Conservation (phyloP, 2,888 invertebrate genomes). For the Flabesymbios commensalis region DNA sequence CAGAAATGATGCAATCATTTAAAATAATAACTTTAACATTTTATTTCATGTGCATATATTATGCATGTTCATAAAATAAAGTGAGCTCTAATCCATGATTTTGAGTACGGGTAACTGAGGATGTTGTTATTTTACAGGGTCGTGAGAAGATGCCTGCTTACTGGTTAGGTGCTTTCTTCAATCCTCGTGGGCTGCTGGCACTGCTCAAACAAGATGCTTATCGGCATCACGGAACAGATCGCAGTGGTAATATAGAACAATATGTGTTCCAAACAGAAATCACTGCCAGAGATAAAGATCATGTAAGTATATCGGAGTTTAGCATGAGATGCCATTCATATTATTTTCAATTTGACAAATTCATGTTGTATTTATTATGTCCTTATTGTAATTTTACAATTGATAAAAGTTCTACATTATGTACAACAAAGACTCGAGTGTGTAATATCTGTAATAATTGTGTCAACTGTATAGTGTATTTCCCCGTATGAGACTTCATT, state of each 20-base stretch:
- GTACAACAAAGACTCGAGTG: background rate
- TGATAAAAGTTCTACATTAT: background rate
- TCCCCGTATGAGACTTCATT: no score
- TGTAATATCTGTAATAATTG: no score
- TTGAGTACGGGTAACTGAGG: no score
- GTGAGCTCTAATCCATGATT: no score
- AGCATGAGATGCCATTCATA: no score
- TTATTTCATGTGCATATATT: no score
- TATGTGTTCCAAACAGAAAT: conserved; percentile 60
- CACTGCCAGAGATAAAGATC: conserved; percentile 60
- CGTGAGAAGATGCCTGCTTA: conserved; percentile 61
- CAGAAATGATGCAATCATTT: no score
- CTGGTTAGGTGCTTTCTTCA: conserved; percentile 60
- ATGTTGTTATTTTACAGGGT: conserved; percentile 46
- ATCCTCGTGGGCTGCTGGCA: conserved; percentile 56
- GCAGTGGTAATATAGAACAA: conserved; percentile 55
- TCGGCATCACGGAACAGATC: conserved; percentile 41
- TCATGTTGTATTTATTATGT: no score
- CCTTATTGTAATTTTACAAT: background rate
- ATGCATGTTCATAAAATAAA: no score
- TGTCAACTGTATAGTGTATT: no score
- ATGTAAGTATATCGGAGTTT: conserved; percentile 58
- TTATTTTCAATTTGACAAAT: no score
- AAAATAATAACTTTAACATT: no score
- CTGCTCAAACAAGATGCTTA: conserved; percentile 57